Conservation (phyloP, 2,888 invertebrate species). For the Torymus auratus region DNA sequence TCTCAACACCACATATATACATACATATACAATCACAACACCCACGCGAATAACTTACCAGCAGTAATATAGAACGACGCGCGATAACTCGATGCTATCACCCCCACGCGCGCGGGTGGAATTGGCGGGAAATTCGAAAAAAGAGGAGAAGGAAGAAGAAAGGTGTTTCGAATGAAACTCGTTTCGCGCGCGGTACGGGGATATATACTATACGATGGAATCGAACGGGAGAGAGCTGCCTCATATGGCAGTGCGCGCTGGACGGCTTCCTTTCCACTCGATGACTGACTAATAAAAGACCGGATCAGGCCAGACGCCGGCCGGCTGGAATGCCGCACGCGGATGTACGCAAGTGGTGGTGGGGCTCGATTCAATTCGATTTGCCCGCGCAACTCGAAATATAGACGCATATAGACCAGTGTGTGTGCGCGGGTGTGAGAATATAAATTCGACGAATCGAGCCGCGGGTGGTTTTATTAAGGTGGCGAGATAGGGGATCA, state of each 20-base stretch:
- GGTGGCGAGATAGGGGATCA: neutral
- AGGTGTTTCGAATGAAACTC: neutral
- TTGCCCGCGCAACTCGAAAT: constrained; percentile 28
- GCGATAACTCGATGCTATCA: neutral
- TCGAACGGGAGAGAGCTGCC: no score
- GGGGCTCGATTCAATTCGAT: constrained; percentile 30
- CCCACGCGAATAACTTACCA: constrained; percentile 52
- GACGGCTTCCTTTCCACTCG: constrained; percentile 65
- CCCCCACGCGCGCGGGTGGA: neutral
- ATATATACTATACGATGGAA: no score
- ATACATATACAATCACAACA: neutral
- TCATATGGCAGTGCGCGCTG: no score
- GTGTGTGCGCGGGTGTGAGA: neutral
- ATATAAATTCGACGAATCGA: constrained; percentile 12
- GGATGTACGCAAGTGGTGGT: constrained; percentile 37
- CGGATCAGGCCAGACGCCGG: constrained; percentile 59
- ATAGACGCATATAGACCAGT: neutral
- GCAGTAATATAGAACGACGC: constrained; percentile 25
- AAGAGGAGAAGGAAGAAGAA: neutral
- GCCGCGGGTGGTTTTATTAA: constrained; percentile 11
- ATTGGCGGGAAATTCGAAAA: constrained; percentile 3
- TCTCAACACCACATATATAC: neutral
- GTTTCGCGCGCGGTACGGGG: no score
- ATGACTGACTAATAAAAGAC: constrained; percentile 67
- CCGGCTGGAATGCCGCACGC: constrained; percentile 47